Base-by-base conservation (phyloP, 2,113 vertebrate genomes). In the Amphiprion percula region DNA sequence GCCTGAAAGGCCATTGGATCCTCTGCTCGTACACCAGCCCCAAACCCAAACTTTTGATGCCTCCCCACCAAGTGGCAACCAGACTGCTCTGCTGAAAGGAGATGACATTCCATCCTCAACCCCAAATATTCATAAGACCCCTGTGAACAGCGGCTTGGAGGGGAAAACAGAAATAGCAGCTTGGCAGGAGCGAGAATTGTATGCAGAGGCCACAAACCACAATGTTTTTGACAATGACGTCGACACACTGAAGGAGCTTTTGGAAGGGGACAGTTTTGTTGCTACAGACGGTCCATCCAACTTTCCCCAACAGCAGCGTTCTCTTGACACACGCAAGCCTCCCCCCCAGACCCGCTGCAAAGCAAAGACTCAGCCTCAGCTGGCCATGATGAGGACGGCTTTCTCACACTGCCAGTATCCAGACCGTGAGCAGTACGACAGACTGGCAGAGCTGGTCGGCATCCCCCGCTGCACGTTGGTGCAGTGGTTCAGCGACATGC, bases 401-500 rank as follows among this genome's bases (percentile, higher is more conserved):
- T 97, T 97, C 77, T 66, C 91, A 23, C 81, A 71, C 24, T 95
- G 93, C 81, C 96, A 95, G 58, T 97, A 96, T 93, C 96, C 96
- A 63, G 87, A 83, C 15, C 76, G 80, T 0, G 87, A 93, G 17
- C 94, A 94, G 66, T 97, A 96, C 90, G 59, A 75, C 9, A 74
- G 55, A 6, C 88, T 97, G 79, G 86, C 90, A 58, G 58, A 53
- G 72, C 69, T 87, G 52, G 95, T 92, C 0, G 91, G 94, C 26
- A 68, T 96, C 37, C 90, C 93, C 1, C 93, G 95, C n/a, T 39
- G 87, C 4, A 65, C 69, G 59, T 86, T 97, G 60, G 93, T 96
- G 60, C 94, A 96, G 74, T 97, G 96, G 96, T 97, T 95, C 59
- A 88, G 93, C 1, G 95, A 97, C 87, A 96, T 91, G 3, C 96